Evolutionary conservation across 2,113 vertebrate species (phyloP), one percentile per base, ranked within the genome.

Genomic region (Symphodus melops): DNA sequence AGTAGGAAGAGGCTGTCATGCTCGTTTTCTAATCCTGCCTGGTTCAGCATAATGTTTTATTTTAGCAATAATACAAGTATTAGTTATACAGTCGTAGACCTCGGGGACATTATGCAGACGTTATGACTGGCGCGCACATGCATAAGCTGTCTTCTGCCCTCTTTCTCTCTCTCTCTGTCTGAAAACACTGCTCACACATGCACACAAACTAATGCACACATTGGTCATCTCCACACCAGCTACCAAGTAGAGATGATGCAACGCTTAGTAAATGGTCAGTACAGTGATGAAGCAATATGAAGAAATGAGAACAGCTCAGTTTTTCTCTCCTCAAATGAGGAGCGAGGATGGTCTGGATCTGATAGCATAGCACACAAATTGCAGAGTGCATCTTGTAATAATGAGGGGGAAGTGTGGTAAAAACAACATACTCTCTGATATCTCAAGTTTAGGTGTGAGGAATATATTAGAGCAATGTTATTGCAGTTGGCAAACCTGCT

Each of bases 31-130:
- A 86, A 89, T 90, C 85, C 81, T 77, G 68, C 72, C 82, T 75
- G 80, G 70, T 91, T 83, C 72, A 73, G 72, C n/a, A 19, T 78
- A 76, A 89, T 90, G 81, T 88, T 84, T 89, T 87, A 90, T 87
- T 88, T 65, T 62, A 62, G 72, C 75, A 83, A 84, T 90, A 89
- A 90, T 82, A 81, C 62, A 81, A 79, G 74, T 88, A 87, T 89
- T 87, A 89, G 83, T 90, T 90, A 85, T 88, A 84, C 66, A 72
- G 79, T 78, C 74, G 66, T 53, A 84, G 72, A 88, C 85, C 81
- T 86, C 14, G 6, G 82, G 82, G 85, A 88, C 56, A 83, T 81
- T 83, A 63, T 84, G 75, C 74, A 81, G 71, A 86, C 77, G 75
- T 81, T 72, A 79, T 75, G 64, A 79, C 70, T 86, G 80, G 55